Base-by-base conservation (phyloP, 2,797 vertebrate species). In the Capromys pilorides region DNA sequence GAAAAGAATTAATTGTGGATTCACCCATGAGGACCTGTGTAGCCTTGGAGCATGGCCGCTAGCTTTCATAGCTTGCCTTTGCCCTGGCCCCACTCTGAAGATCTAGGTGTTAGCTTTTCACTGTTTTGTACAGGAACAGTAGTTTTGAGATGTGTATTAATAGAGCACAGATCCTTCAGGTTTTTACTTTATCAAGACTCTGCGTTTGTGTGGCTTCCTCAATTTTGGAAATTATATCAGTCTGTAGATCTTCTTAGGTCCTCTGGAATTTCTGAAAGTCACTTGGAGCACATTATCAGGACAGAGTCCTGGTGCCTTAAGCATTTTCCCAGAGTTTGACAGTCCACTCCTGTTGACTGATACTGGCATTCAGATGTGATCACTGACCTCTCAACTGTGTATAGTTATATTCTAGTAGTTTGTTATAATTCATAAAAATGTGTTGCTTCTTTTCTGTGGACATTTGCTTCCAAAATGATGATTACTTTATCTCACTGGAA, bases 391-490 rank as follows among this genome's bases (percentile, higher is more conserved):
- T 87, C 81, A 93, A 18, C 21, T 28, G 3, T 54, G 6, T n/a
- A 6, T 90, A 61, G 6, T 90, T 69, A 80, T 7, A 8, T 88
- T 90, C 36, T 94, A 71, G 41, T 66, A 33, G 81, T 64, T 75
- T 79, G 33, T 57, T 69, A 84, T 7, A 62, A 61, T 61, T 69
- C 59, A 41, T 67, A 93, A 90, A 93, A 94, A 80, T 24, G 45
- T 13, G 41, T 54, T 86, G 77, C 39, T 28, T 19, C 75, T 93
- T 85, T 86, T 11, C 26, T 62, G 0, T n/a, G 49, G 45, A 39
- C 49, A 54, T 85, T 94, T 90, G 16, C 82, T 93, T 96, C n/a
- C 57, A 89, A 94, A 93, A 12, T 92, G 95, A 67, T 85, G 39
- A 49, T 66, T 81, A 67, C 49, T 95, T 66, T 85, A 51, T 87